phyloP scores from a whole-genome alignment of 30 jellyfish, hydroid and myxozoan species.

The Aurelia aurita complex sp. Pacific region DNA sequence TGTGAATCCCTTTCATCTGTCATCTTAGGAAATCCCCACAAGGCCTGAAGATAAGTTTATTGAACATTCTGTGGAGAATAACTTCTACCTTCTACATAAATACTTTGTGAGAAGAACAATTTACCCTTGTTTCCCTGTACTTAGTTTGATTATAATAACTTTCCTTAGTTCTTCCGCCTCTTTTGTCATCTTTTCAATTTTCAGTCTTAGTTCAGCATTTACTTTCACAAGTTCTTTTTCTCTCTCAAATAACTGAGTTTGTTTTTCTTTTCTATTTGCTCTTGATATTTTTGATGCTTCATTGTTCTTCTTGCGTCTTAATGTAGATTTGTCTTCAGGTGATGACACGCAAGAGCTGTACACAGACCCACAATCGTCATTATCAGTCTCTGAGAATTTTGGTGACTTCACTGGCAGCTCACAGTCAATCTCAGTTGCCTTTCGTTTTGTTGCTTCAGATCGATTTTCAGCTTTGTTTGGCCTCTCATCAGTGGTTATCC shows the following conservation, averaged over 20 bases:
- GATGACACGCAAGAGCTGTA: constrained; percentile 64
- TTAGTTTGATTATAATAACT: constrained; percentile 58
- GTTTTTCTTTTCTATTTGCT: constrained; percentile 71
- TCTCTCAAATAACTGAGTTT: constrained; percentile 42
- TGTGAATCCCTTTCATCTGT: too few relatives aligned
- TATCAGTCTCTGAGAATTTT: constrained; percentile 26
- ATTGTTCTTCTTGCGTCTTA: constrained; percentile 74
- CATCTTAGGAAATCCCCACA: too few relatives aligned
- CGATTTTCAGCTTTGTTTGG: background rate
- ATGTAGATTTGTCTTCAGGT: constrained; percentile 37
- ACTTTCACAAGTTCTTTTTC: constrained; percentile 72
- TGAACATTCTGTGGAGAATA: too few relatives aligned
- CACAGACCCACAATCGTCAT: constrained; percentile 28
- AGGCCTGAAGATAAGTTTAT: too few relatives aligned
- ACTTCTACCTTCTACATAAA: too few relatives aligned
- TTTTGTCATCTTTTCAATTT: constrained; percentile 64
- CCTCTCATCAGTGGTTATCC: constrained; percentile 5
- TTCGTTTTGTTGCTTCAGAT: background rate
- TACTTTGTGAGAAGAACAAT: too few relatives aligned
- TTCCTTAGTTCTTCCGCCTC: constrained; percentile 74
- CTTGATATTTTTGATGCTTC: constrained; percentile 84
- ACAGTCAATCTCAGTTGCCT: background rate
- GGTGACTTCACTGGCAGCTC: constrained; percentile 12
- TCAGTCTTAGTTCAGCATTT: constrained; percentile 63
- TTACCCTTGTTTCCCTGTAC: constrained; percentile 10